A percentile compares a stretch with the other conserved stretches of the same genome.
phyloP scores from a whole-genome alignment of 2,888 invertebrate genomes.

The Morpho helenor region DNA sequence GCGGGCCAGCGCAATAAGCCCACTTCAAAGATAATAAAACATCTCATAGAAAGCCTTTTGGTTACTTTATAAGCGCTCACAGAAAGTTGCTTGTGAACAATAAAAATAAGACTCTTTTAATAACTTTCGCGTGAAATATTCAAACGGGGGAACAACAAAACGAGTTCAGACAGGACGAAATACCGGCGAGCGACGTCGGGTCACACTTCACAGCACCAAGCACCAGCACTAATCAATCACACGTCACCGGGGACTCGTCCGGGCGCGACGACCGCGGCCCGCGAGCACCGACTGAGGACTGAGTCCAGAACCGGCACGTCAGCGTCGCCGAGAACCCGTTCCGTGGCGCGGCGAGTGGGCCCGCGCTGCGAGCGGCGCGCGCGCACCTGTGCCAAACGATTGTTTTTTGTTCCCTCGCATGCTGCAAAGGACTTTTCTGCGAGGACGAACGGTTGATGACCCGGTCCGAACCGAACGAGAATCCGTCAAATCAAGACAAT shows the following conservation, averaged over 20 bases:
- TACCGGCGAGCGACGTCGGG: not conserved
- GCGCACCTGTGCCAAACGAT: slow-evolving; percentile 46
- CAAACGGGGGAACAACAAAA: slow-evolving; percentile 9
- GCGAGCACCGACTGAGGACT: slow-evolving; percentile 17
- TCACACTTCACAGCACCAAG: slow-evolving; percentile 10
- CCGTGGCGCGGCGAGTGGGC: slow-evolving; percentile 17
- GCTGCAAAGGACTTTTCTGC: slow-evolving; percentile 62
- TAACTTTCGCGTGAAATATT: slow-evolving; percentile 6
- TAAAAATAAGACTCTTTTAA: slow-evolving; percentile 1
- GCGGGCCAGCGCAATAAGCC: not conserved
- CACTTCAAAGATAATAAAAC: slow-evolving; percentile 7
- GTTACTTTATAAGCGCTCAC: not conserved
- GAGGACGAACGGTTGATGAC: slow-evolving; percentile 58
- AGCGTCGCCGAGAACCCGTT: slow-evolving; percentile 20
- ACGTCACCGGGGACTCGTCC: slow-evolving; percentile 14
- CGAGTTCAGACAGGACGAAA: too few species aligned
- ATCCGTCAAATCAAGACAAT: slow-evolving; percentile 28
- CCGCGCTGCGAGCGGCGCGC: slow-evolving; percentile 39
- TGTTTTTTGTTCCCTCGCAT: slow-evolving; percentile 49
- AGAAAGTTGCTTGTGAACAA: not conserved
- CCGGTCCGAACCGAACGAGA: slow-evolving; percentile 41
- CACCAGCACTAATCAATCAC: slow-evolving; percentile 10
- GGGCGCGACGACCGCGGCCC: slow-evolving; percentile 8
- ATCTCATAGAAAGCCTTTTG: slow-evolving; percentile 1
- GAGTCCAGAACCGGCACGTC: slow-evolving; percentile 12